A percentile compares a stretch with the other conserved stretches of the same genome.
Evolutionary conservation across 2,113 vertebrate genomes (phyloP).

Genomic region (Gallinago paraguaiae): DNA sequence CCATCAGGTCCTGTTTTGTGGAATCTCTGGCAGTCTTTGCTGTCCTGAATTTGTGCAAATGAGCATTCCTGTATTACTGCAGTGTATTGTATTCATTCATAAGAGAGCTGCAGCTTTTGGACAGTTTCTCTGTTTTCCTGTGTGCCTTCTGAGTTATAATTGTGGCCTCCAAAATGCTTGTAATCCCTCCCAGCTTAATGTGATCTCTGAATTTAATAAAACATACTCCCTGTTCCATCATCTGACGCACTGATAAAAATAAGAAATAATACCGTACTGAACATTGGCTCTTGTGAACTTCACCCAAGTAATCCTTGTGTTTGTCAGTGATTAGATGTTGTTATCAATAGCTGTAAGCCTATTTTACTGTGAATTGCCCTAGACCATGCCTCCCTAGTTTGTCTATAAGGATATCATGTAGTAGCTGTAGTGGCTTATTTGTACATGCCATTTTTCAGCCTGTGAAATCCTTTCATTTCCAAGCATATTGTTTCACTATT

Average conservation of each 20-base stretch:
- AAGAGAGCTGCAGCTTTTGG: not conserved
- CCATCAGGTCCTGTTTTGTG: not conserved
- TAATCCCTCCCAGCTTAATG: slow-evolving; percentile 11
- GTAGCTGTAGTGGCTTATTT: not conserved
- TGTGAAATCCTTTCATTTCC: not conserved
- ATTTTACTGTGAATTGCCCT: not conserved
- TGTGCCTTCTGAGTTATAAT: not conserved
- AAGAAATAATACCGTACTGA: not conserved
- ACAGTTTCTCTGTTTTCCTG: not conserved
- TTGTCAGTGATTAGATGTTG: not conserved
- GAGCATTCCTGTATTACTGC: not conserved
- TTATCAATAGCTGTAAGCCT: not conserved
- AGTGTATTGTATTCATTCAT: fast-evolving
- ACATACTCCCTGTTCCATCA: not conserved
- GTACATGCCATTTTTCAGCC: not conserved
- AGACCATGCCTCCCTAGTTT: not conserved
- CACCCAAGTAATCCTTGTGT: not conserved
- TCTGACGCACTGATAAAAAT: not conserved
- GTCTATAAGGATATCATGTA: not conserved
- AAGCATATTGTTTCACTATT: not conserved
- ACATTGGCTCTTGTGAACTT: not conserved
- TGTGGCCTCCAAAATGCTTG: not conserved
- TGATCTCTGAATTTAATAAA: slow-evolving; percentile 5
- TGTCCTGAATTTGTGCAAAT: not conserved
- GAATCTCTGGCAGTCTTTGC: not conserved